Evolutionary conservation across 2,113 vertebrate species (phyloP).

Genomic region (Dicentrarchus labrax): DNA sequence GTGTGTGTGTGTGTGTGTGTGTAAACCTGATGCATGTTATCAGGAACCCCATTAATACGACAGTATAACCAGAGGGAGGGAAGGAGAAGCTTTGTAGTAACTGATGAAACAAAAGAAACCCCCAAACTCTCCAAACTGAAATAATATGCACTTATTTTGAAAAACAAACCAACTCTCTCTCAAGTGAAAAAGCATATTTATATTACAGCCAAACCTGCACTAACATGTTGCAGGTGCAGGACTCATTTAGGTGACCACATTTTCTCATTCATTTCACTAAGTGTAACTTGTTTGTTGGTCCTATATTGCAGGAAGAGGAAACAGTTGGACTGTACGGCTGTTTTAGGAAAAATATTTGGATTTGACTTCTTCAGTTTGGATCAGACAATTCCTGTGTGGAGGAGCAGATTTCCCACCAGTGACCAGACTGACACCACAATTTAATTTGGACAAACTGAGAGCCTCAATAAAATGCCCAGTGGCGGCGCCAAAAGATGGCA

Average conservation of each 20-base stretch:
- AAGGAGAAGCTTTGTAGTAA: neutral
- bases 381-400: slow-evolving; percentile 38
- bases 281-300: slow-evolving; percentile 18
- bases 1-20: slow-evolving; percentile 21
- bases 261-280: neutral
- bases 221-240: neutral
- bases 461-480: slow-evolving; percentile 18
- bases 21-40: neutral
- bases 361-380: slow-evolving; percentile 29
- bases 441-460: slow-evolving; percentile 32
- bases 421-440: slow-evolving; percentile 27
- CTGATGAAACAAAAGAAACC: slow-evolving; percentile 30
- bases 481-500: slow-evolving; percentile 9
- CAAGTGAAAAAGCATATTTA: neutral
- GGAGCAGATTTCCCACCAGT: slow-evolving; percentile 32
- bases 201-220: neutral
- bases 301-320: neutral
- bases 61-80: slow-evolving; percentile 7
- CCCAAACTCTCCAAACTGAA: slow-evolving; percentile 8
- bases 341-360: slow-evolving; percentile 48
- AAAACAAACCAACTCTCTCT: neutral
- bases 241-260: neutral
- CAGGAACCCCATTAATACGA: slow-evolving; percentile 35
- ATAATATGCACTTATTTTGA: slow-evolving; percentile 15
- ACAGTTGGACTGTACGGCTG: slow-evolving; percentile 27